These are phyloP conservation scores for Lepus oiostolus DNA, from an alignment of 2,797 vertebrate genomes.

Conservation along the genomic window DNA sequence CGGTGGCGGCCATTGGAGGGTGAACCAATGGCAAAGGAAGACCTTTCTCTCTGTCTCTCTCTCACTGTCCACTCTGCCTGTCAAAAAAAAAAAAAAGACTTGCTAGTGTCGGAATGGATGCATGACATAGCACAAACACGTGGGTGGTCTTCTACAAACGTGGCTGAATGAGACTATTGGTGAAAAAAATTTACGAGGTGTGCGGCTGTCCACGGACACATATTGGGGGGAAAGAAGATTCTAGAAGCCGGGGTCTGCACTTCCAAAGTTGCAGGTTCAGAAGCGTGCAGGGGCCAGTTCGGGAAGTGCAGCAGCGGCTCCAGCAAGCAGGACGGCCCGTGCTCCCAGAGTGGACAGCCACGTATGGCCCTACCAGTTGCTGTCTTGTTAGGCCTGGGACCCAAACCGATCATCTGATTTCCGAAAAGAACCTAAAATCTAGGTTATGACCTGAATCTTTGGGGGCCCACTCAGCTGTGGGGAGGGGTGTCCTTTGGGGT, in stretches of 20 bases:
- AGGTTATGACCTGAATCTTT: background rate
- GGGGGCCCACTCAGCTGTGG: background rate
- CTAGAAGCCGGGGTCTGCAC: background rate
- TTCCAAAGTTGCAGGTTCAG: background rate
- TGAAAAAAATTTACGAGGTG: background rate
- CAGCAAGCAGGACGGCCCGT: no score
- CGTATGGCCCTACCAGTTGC: background rate
- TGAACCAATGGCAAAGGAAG: no score
- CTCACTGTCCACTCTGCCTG: no score
- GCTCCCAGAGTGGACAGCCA: background rate
- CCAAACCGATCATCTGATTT: background rate
- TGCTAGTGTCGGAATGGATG: background rate
- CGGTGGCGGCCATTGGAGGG: no score
- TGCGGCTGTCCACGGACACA: background rate
- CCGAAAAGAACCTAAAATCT: background rate
- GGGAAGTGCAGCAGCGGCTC: background rate
- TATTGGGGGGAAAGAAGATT: background rate
- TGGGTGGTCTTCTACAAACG: background rate
- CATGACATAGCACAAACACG: background rate
- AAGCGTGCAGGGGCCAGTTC: background rate
- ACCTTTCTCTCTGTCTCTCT: no score
- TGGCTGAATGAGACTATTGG: background rate
- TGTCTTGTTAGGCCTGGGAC: background rate
- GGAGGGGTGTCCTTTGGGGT: background rate
- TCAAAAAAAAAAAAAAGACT: no score